Conservation (phyloP, 23 tunicate species). For the Styela clava region DNA sequence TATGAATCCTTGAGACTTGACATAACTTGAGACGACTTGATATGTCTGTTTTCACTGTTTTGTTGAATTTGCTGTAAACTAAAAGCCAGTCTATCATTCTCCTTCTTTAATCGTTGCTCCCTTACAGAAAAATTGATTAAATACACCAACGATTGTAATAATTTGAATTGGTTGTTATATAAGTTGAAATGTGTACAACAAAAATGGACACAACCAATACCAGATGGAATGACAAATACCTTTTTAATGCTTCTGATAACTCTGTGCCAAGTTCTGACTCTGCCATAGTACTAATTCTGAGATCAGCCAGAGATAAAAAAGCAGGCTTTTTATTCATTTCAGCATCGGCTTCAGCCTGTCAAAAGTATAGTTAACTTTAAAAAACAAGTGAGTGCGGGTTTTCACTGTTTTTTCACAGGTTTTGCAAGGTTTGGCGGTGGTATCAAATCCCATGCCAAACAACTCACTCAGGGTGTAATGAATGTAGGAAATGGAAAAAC, state of each 20-base stretch:
- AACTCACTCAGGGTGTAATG: too few species aligned
- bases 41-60: slow-evolving; percentile 11
- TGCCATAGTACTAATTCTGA: slow-evolving; percentile 9
- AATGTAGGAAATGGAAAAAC: too few species aligned
- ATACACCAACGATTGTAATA: background rate
- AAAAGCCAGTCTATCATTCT: background rate
- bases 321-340: background rate
- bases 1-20: background rate
- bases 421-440: too few species aligned
- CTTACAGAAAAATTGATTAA: background rate
- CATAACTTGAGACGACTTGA: slow-evolving; percentile 11
- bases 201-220: background rate
- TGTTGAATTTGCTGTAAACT: slow-evolving; percentile 2
- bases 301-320: slow-evolving; percentile 2
- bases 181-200: background rate
- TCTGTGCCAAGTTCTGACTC: background rate
- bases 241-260: slow-evolving; percentile 7
- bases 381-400: too few species aligned
- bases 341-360: background rate
- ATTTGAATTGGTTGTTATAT: background rate
- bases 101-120: background rate
- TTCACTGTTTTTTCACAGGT: too few species aligned
- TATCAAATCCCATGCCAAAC: too few species aligned
- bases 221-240: background rate
- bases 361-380: too few species aligned